These are phyloP conservation scores for Rousettus leschenaultii DNA, from an alignment of 2,113 vertebrate species.

Conservation along the genomic window DNA sequence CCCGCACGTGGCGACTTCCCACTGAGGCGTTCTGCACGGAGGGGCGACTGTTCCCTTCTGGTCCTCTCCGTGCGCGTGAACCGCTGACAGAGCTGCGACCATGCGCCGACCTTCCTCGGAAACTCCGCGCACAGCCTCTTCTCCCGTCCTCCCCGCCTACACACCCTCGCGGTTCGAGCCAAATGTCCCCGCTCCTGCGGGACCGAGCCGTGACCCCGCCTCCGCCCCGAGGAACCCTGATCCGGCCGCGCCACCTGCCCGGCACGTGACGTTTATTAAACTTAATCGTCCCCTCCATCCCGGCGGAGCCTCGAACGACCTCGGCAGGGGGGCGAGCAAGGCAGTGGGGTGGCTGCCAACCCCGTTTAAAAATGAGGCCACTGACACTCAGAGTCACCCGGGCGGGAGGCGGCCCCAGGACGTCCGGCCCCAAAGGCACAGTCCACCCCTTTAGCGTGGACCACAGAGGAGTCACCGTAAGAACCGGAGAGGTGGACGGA, in stretches of 20 bases:
- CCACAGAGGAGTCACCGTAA: neutral
- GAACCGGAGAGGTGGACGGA: neutral
- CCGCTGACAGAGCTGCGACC: rapidly evolving
- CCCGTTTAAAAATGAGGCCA: neutral
- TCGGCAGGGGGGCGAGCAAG: too few relatives aligned
- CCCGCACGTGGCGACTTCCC: neutral
- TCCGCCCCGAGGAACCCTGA: too few relatives aligned
- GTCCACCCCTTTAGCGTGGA: too few relatives aligned
- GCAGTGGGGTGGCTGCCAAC: neutral
- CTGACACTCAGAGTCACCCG: neutral
- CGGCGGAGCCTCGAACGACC: rapidly evolving
- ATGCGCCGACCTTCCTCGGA: neutral
- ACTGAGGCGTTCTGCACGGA: rapidly evolving
- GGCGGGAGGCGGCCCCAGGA: neutral
- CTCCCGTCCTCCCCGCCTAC: neutral
- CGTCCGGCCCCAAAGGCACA: neutral
- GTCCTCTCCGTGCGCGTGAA: rapidly evolving
- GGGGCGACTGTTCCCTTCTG: neutral
- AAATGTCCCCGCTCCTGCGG: neutral
- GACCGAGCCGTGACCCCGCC: too few relatives aligned
- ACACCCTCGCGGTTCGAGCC: neutral
- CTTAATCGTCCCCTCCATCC: rapidly evolving
- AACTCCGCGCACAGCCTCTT: neutral
- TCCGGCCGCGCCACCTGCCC: neutral
- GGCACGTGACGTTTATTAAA: neutral